phyloP scores from a whole-genome alignment of 1,140 invertebrate genomes.

The Fopius arisanus region DNA sequence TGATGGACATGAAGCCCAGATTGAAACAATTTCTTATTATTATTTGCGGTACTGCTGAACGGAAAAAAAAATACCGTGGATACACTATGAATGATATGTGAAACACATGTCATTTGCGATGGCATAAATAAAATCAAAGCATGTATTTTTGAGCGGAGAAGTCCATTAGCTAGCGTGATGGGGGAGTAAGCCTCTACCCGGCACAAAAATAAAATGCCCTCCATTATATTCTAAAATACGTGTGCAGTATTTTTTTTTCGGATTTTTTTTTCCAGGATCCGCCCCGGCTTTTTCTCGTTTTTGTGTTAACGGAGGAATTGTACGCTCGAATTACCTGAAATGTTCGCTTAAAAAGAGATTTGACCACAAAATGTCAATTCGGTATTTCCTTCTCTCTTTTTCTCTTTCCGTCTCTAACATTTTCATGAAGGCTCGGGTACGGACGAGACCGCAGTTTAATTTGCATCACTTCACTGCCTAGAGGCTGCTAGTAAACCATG shows the following conservation, averaged over 20 bases:
- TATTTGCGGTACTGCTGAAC: no score
- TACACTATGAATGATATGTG: background rate
- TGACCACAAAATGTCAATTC: slow-evolving; percentile 2
- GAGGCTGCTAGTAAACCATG: background rate
- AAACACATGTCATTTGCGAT: background rate
- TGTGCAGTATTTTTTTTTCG: background rate
- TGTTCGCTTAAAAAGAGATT: background rate
- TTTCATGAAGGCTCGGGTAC: slow-evolving; percentile 29
- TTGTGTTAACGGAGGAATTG: background rate
- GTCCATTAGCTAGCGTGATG: background rate
- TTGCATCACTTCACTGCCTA: slow-evolving; percentile 26
- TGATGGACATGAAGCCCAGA: background rate
- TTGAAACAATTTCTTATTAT: background rate
- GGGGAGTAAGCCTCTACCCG: background rate
- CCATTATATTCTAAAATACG: slow-evolving; percentile 2
- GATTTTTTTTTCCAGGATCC: no score
- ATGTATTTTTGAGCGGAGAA: slow-evolving; percentile 9
- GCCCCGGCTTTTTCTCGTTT: background rate
- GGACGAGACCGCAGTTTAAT: slow-evolving; percentile 37
- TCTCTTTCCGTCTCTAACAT: slow-evolving; percentile 20
- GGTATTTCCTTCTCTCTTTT: background rate
- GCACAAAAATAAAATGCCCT: background rate
- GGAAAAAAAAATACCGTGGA: no score
- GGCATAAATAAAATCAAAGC: slow-evolving; percentile 19
- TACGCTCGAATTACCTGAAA: background rate